These are phyloP conservation scores for Rhinoraja longicauda DNA, from an alignment of 2,797 vertebrate genomes.

Conservation along the genomic window DNA sequence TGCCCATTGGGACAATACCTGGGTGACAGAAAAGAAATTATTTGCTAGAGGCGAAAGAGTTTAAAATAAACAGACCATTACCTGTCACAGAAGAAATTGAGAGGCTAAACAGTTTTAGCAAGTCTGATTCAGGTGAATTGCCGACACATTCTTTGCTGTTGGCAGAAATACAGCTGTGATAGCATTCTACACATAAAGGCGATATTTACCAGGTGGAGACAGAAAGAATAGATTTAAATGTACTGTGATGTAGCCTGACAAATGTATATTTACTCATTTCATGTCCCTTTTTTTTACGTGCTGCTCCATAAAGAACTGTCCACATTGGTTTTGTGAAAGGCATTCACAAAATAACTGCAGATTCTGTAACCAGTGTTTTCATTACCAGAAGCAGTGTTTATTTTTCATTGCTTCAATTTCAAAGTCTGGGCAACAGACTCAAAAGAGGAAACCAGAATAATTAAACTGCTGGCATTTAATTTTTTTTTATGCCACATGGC, in stretches of 20 bases:
- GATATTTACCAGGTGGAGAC: slow-evolving; percentile 41
- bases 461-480: slow-evolving; percentile 34
- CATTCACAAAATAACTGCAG: slow-evolving; percentile 41
- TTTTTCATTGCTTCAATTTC: slow-evolving; percentile 66
- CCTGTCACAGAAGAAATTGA: slow-evolving; percentile 42
- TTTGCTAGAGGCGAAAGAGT: slow-evolving; percentile 61
- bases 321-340: slow-evolving; percentile 41
- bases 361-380: slow-evolving; percentile 51
- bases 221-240: slow-evolving; percentile 45
- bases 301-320: slow-evolving; percentile 48
- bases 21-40: slow-evolving; percentile 66
- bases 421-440: slow-evolving; percentile 59
- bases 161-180: slow-evolving; percentile 65
- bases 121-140: slow-evolving; percentile 66
- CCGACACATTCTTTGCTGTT: slow-evolving; percentile 59
- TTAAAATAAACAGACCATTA: slow-evolving; percentile 67
- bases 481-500: slow-evolving; percentile 43
- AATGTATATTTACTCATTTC: slow-evolving; percentile 40
- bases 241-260: slow-evolving; percentile 50
- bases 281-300: slow-evolving; percentile 41
- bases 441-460: slow-evolving; percentile 49
- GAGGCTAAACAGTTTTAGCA: slow-evolving; percentile 47
- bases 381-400: slow-evolving; percentile 59
- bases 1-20: slow-evolving; percentile 57
- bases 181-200: slow-evolving; percentile 50